Evolutionary conservation across 1,140 invertebrate species (phyloP).

Genomic region (Hydropsyche tenuis): DNA sequence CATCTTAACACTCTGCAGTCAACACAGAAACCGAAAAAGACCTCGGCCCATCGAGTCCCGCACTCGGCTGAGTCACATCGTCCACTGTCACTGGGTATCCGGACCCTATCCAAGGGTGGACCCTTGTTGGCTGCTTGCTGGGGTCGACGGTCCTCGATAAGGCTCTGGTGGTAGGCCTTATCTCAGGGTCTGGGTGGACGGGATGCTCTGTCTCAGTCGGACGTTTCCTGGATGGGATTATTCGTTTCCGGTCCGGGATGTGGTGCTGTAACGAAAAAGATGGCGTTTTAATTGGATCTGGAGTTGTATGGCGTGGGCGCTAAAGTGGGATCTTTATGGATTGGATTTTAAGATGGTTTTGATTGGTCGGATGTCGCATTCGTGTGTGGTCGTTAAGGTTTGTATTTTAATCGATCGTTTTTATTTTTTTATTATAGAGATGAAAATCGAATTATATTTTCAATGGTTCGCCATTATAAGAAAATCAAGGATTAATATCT

Average conservation of each 20-base stretch:
- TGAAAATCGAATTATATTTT: no score
- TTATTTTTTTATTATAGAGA: no score
- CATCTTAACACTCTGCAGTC: background rate
- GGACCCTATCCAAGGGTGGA: background rate
- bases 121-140: background rate
- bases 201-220: background rate
- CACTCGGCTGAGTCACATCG: background rate
- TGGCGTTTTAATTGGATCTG: background rate
- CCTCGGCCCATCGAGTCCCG: background rate
- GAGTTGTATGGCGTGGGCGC: background rate
- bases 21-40: background rate
- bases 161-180: background rate
- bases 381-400: no score
- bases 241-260: background rate
- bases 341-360: conserved; percentile 7
- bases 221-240: no score
- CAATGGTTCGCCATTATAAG: no score
- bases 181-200: background rate
- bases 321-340: no score
- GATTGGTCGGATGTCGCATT: no score
- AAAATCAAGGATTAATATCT: no score
- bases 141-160: background rate
- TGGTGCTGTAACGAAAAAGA: background rate
- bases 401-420: no score
- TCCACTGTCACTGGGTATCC: background rate